phyloP scores from a whole-genome alignment of 2,888 invertebrate species.

The Aporophyla lueneburgensis region DNA sequence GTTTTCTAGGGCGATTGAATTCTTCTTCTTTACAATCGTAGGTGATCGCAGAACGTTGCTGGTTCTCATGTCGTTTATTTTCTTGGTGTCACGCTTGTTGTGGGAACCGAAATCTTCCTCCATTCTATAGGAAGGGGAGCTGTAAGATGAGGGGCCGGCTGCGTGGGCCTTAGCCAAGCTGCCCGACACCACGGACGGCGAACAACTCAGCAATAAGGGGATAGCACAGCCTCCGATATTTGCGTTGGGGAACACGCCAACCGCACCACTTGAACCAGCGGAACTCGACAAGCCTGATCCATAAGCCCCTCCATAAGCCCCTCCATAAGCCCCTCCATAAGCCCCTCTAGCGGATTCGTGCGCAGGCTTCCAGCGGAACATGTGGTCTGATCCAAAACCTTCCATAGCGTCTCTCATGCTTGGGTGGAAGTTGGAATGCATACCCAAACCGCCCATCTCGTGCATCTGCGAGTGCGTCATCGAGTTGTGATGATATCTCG shows the following conservation, averaged over 20 bases:
- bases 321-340: too few species aligned
- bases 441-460: constrained; percentile 71
- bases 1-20: constrained; percentile 57
- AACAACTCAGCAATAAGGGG: constrained; percentile 85
- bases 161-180: constrained; percentile 79
- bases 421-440: constrained; percentile 71
- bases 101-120: constrained; percentile 80
- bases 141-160: constrained; percentile 66
- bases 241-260: constrained; percentile 85
- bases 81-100: constrained; percentile 81
- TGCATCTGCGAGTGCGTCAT: constrained; percentile 72
- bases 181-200: constrained; percentile 84
- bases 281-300: constrained; percentile 67
- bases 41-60: constrained; percentile 57
- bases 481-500: constrained; percentile 50
- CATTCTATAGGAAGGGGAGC: constrained; percentile 78
- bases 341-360: constrained; percentile 75
- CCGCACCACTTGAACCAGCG: constrained; percentile 70
- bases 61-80: constrained; percentile 59
- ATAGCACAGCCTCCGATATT: constrained; percentile 84
- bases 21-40: constrained; percentile 63
- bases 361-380: constrained; percentile 75
- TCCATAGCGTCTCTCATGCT: constrained; percentile 75
- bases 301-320: constrained; percentile 77
- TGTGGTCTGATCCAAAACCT: constrained; percentile 68